Percentiles rank a stretch among this genome's conserved stretches.
These are phyloP conservation scores for Brachyhypopomus occidentalis DNA, from an alignment of 2,113 vertebrate genomes.

Conservation along the genomic window DNA sequence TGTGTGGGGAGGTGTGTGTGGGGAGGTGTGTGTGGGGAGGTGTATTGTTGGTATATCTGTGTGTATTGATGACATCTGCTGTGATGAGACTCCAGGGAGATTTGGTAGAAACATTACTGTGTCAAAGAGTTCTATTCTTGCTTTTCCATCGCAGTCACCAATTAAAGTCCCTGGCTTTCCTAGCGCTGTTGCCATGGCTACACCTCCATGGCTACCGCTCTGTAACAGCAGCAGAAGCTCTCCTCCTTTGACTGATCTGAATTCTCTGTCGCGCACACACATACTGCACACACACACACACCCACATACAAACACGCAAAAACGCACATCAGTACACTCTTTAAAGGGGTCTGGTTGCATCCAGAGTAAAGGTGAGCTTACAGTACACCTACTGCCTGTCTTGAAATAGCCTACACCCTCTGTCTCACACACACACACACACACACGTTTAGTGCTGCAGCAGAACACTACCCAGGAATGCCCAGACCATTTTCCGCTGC, in stretches of 20 bases:
- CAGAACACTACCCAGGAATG: background rate
- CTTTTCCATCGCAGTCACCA: slow-evolving; percentile 69
- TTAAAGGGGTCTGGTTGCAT: slow-evolving; percentile 65
- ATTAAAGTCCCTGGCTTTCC: slow-evolving; percentile 74
- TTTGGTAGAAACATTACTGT: slow-evolving; percentile 70
- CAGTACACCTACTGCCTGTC: slow-evolving; percentile 67
- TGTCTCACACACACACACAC: background rate
- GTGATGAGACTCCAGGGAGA: slow-evolving; percentile 57
- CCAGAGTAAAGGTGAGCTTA: slow-evolving; percentile 71
- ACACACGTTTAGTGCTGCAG: slow-evolving; percentile 1
- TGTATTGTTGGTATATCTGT: background rate
- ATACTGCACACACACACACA: slow-evolving; percentile 39
- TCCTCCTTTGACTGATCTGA: slow-evolving; percentile 54
- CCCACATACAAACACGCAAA: slow-evolving; percentile 45
- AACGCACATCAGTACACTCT: slow-evolving; percentile 26
- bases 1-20: slow-evolving; percentile 21
- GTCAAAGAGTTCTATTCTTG: slow-evolving; percentile 78
- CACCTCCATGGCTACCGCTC: slow-evolving; percentile 75
- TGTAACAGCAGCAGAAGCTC: slow-evolving; percentile 69
- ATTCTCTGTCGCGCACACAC: slow-evolving; percentile 19
- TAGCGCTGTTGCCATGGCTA: slow-evolving; percentile 77
- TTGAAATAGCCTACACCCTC: slow-evolving; percentile 67
- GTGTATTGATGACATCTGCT: slow-evolving; percentile 54
- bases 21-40: slow-evolving; percentile 7
- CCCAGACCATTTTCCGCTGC: slow-evolving; percentile 2